Conservation (phyloP, 2,797 vertebrate genomes). For the Sandelia bainsii region DNA sequence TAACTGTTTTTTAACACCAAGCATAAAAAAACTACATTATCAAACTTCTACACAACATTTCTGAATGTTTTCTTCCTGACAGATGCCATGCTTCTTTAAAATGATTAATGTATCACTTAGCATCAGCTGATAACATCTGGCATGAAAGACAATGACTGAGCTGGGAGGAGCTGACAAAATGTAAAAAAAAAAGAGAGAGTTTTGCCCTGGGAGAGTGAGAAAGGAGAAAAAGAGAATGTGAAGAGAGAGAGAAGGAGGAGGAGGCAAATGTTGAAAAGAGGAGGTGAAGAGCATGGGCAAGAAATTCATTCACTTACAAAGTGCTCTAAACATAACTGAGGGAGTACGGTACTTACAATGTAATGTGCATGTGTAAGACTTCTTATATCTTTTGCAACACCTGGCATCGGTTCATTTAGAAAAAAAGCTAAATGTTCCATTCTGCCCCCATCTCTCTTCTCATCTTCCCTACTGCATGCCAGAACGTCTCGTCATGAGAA, state of each 20-base stretch:
- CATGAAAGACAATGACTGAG: conserved; percentile 5
- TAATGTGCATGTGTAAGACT: conserved; percentile 23
- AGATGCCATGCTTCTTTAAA: background rate
- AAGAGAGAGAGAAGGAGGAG: conserved; percentile 44
- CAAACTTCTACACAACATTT: background rate
- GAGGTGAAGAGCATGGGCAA: conserved; percentile 34
- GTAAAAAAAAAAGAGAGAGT: background rate
- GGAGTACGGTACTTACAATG: conserved; percentile 26
- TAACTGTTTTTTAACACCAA: conserved; percentile 8
- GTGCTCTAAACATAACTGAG: conserved; percentile 29
- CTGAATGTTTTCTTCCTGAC: conserved; percentile 3
- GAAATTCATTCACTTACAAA: conserved; percentile 47
- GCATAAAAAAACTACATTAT: background rate
- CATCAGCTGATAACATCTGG: conserved; percentile 30
- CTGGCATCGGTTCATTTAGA: conserved; percentile 31
- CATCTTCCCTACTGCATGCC: conserved; percentile 56
- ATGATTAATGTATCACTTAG: conserved; percentile 24
- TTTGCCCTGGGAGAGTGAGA: conserved; percentile 1
- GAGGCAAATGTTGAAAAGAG: conserved; percentile 27
- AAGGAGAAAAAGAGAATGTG: conserved; percentile 22
- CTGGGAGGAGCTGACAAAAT: conserved; percentile 17
- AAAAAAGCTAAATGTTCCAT: conserved; percentile 55
- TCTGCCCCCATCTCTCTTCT: conserved; percentile 40
- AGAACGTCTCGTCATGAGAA: conserved; percentile 62
- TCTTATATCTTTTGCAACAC: conserved; percentile 44